Evolutionary conservation across 2,113 vertebrate genomes (phyloP).

Genomic region (Centropristis striata): DNA sequence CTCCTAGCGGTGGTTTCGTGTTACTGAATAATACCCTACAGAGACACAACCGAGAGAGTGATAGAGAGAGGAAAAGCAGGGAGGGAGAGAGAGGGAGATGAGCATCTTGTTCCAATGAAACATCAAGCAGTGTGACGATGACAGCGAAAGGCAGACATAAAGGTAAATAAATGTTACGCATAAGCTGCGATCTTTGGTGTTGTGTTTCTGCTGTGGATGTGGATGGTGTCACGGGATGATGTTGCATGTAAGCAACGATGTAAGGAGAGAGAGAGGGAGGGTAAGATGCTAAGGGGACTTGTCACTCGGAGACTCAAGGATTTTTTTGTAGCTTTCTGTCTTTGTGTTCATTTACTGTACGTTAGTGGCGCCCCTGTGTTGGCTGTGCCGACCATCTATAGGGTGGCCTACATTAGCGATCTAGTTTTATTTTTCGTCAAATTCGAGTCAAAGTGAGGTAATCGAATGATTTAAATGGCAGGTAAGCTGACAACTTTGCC

Average conservation of each 20-base stretch:
- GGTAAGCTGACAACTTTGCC: slow-evolving; percentile 59
- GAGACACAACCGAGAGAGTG: slow-evolving; percentile 60
- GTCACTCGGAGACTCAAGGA: slow-evolving; percentile 42
- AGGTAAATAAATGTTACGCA: slow-evolving; percentile 80
- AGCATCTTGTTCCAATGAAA: slow-evolving; percentile 87
- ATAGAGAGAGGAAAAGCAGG: slow-evolving; percentile 56
- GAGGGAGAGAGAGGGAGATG: slow-evolving; percentile 75
- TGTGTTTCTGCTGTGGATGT: slow-evolving; percentile 52
- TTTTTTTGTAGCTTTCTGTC: slow-evolving; percentile 32
- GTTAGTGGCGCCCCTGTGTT: neutral
- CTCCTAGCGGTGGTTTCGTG: slow-evolving; percentile 81
- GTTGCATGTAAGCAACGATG: slow-evolving; percentile 58
- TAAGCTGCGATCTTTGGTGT: slow-evolving; percentile 31
- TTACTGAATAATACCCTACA: slow-evolving; percentile 79
- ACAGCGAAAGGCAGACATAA: slow-evolving; percentile 90
- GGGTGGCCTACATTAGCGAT: slow-evolving; percentile 61
- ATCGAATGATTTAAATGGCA: slow-evolving; percentile 45
- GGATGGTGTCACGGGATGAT: slow-evolving; percentile 68
- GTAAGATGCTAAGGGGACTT: slow-evolving; percentile 54
- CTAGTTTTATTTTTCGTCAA: slow-evolving; percentile 37
- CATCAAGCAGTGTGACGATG: slow-evolving; percentile 85
- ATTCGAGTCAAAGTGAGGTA: slow-evolving; percentile 42
- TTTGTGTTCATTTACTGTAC: neutral
- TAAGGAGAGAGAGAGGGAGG: slow-evolving; percentile 12
- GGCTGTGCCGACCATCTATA: slow-evolving; percentile 1